Evolutionary conservation across 2,797 vertebrate genomes (phyloP).

Genomic region (Uromys caudimaculatus): DNA sequence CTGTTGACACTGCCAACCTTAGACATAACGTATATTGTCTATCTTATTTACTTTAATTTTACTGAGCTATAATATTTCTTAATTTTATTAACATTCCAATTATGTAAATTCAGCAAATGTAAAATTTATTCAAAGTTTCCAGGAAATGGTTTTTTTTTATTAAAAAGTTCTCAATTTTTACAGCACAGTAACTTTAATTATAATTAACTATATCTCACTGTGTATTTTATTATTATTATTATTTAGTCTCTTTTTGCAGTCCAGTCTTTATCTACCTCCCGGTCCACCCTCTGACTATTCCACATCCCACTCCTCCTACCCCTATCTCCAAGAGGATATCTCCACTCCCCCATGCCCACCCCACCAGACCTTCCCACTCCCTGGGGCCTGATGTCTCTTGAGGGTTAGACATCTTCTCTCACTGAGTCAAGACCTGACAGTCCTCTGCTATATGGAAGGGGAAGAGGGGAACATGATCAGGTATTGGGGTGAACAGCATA

Average conservation of each 20-base stretch:
- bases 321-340: background rate
- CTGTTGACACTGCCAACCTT: background rate
- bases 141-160: background rate
- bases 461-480: no score
- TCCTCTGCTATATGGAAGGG: no score
- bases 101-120: background rate
- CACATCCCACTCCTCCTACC: background rate
- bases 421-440: no score
- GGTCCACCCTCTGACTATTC: background rate
- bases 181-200: background rate
- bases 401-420: no score
- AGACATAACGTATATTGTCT: background rate
- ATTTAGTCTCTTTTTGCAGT: background rate
- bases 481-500: background rate
- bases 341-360: background rate
- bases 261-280: background rate
- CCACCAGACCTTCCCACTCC: no score
- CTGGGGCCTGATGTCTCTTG: no score
- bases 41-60: conserved; percentile 12
- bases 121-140: background rate
- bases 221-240: no score
- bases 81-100: background rate
- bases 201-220: background rate
- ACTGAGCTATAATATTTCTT: background rate
- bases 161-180: background rate